Conservation (phyloP, 2,888 invertebrate species). For the Apoda limacodes region DNA sequence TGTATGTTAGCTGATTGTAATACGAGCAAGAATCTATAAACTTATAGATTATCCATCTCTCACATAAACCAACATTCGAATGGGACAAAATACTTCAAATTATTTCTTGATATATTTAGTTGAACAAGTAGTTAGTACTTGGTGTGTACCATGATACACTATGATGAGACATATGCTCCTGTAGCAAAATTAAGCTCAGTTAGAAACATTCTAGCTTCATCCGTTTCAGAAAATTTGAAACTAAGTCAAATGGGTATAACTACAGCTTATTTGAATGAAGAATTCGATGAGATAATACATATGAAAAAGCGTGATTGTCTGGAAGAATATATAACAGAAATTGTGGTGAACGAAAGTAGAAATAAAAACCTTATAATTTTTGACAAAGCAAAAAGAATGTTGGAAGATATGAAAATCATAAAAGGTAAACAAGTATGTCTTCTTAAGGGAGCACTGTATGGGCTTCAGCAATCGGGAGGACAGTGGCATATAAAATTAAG, state of each 20-base stretch:
- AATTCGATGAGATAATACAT: neutral
- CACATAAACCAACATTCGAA: too few relatives aligned
- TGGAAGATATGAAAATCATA: neutral
- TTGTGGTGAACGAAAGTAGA: neutral
- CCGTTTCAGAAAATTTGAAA: neutral
- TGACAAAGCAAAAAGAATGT: neutral
- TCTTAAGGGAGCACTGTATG: neutral
- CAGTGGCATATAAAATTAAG: too few relatives aligned
- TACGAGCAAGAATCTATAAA: too few relatives aligned
- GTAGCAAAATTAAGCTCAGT: neutral
- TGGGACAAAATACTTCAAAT: too few relatives aligned
- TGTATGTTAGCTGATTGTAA: too few relatives aligned
- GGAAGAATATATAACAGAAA: neutral
- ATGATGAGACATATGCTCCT: neutral
- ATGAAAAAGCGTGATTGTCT: neutral
- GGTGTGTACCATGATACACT: too few relatives aligned
- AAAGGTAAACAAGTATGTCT: neutral
- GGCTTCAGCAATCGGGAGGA: constrained; percentile 1
- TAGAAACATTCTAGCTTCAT: neutral
- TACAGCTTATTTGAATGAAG: neutral
- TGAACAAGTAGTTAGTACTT: too few relatives aligned
- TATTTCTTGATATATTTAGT: too few relatives aligned
- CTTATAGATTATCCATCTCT: too few relatives aligned
- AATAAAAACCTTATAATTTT: neutral
- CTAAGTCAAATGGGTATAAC: neutral